Evolutionary conservation across 2,888 invertebrate genomes (phyloP).

Genomic region (Macrosiphum euphorbiae): DNA sequence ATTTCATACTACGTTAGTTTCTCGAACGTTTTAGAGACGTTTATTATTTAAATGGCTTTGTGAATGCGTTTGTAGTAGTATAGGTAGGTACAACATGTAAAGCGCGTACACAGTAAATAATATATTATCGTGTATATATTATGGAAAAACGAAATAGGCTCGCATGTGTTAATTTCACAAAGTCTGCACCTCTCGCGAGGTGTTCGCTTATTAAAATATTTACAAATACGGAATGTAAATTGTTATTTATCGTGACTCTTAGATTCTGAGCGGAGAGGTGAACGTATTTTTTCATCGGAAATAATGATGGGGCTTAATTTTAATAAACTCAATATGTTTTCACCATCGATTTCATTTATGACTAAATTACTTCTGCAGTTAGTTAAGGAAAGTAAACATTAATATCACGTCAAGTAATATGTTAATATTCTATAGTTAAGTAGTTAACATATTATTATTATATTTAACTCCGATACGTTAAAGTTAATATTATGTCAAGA

Average conservation of each 20-base stretch:
- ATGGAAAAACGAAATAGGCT: background rate
- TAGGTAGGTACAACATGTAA: background rate
- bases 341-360: background rate
- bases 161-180: background rate
- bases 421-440: too few relatives aligned
- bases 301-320: background rate
- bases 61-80: background rate
- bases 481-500: background rate
- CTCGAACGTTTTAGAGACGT: constrained; percentile 8
- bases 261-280: background rate
- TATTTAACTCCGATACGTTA: background rate
- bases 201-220: background rate
- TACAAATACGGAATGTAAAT: background rate
- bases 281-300: background rate
- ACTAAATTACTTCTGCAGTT: background rate
- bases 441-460: background rate
- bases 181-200: background rate
- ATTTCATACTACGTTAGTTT: background rate
- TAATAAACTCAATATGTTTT: background rate
- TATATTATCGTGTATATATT: background rate
- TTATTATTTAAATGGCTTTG: constrained; percentile 16
- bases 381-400: background rate
- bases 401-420: background rate
- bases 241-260: background rate
- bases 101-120: background rate